Conservation (phyloP, 1,140 invertebrate species). For the Octopus sinensis region DNA sequence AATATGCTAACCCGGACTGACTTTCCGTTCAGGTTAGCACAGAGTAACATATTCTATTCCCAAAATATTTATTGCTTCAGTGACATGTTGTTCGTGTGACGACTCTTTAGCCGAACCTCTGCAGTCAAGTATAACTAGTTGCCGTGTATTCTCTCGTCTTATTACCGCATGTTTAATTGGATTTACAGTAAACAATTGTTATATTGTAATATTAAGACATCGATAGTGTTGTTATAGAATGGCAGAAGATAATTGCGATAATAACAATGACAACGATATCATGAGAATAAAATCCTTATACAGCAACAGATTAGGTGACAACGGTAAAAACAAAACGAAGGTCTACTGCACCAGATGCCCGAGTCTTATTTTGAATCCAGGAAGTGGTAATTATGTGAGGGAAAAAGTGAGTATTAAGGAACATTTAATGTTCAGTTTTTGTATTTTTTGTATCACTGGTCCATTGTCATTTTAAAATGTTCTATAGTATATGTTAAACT, state of each 20-base stretch:
- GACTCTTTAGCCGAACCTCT: too few species aligned
- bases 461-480: background rate
- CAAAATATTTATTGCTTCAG: too few species aligned
- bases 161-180: too few species aligned
- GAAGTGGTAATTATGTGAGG: slow-evolving; percentile 33
- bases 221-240: background rate
- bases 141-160: too few species aligned
- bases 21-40: too few species aligned
- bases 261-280: background rate
- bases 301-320: slow-evolving; percentile 14
- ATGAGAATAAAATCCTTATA: background rate
- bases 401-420: slow-evolving; percentile 33
- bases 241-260: background rate
- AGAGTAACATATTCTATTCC: too few species aligned
- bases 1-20: too few species aligned
- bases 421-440: background rate
- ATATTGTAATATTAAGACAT: too few species aligned
- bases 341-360: slow-evolving; percentile 44
- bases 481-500: background rate
- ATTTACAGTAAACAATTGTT: too few species aligned
- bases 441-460: background rate
- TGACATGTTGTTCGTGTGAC: too few species aligned
- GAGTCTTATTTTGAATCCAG: slow-evolving; percentile 37
- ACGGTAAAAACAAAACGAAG: slow-evolving; percentile 41
- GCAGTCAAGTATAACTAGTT: too few species aligned